phyloP scores from a whole-genome alignment of 2,888 invertebrate genomes.

The Amaurobius ferox region DNA sequence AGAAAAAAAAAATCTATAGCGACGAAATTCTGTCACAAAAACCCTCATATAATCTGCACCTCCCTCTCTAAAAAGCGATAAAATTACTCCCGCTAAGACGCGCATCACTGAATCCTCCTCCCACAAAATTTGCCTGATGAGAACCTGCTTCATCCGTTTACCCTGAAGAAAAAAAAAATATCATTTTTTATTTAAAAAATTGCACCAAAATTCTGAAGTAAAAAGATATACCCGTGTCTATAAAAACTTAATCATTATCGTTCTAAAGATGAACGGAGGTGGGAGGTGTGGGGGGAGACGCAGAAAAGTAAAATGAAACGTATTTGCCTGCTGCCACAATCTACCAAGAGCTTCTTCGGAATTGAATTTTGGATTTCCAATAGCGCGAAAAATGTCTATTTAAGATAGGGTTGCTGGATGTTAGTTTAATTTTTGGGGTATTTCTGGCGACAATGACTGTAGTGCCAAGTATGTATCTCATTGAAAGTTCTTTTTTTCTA shows the following conservation, averaged over 20 bases:
- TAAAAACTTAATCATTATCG: slow-evolving; percentile 62
- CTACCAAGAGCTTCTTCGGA: slow-evolving; percentile 29
- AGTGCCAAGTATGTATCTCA: neutral
- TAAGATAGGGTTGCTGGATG: slow-evolving; percentile 53
- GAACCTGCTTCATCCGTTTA: slow-evolving; percentile 41
- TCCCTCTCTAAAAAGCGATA: slow-evolving; percentile 4
- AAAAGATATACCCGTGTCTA: slow-evolving; percentile 12
- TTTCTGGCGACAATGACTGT: neutral
- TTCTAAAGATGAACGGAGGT: neutral
- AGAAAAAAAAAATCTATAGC: neutral
- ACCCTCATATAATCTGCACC: neutral
- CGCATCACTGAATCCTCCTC: slow-evolving; percentile 11
- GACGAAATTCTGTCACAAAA: neutral
- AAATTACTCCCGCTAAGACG: slow-evolving; percentile 8
- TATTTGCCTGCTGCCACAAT: neutral
- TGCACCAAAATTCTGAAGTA: slow-evolving; percentile 16
- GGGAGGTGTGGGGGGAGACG: neutral
- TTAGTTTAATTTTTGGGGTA: neutral
- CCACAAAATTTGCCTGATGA: slow-evolving; percentile 49
- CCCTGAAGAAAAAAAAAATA: slow-evolving; percentile 20
- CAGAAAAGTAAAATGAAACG: neutral
- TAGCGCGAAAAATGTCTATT: slow-evolving; percentile 69
- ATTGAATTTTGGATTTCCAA: slow-evolving; percentile 65
- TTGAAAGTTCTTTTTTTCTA: no score
- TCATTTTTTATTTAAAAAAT: slow-evolving; percentile 10